Evolutionary conservation across 2,113 vertebrate species (phyloP).

Genomic region (Trogon surrucura): DNA sequence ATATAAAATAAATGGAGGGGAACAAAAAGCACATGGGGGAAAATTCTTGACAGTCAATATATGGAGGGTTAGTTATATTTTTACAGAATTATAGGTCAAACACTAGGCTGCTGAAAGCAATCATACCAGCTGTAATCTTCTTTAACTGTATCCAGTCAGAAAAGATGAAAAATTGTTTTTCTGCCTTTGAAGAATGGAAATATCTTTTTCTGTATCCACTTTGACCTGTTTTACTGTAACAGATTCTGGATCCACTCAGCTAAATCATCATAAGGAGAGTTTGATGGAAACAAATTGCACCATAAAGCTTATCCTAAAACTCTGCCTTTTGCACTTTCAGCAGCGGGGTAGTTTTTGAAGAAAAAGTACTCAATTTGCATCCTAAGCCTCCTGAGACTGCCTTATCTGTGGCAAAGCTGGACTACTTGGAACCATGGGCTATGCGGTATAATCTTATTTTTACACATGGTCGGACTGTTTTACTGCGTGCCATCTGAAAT

Average conservation of each 20-base stretch:
- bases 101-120: conserved; percentile 1
- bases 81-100: conserved; percentile 38
- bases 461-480: conserved; percentile 1
- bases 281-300: conserved; percentile 29
- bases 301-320: conserved; percentile 15
- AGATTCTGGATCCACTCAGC: conserved; percentile 20
- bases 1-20: neutral
- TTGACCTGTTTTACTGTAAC: conserved; percentile 16
- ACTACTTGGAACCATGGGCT: neutral
- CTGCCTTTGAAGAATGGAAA: conserved; percentile 52
- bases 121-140: conserved; percentile 29
- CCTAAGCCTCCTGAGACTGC: neutral
- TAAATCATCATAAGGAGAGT: neutral
- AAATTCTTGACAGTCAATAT: neutral
- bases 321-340: conserved; percentile 29
- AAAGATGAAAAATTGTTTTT: conserved; percentile 56
- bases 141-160: conserved; percentile 40
- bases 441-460: conserved; percentile 45
- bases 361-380: conserved; percentile 22
- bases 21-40: neutral
- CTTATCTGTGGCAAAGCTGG: conserved; percentile 25
- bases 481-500: neutral
- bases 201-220: conserved; percentile 7
- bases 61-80: neutral
- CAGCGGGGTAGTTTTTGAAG: neutral